Evolutionary conservation across 2,888 invertebrate genomes (phyloP).

Genomic region (Phorcus lineatus): DNA sequence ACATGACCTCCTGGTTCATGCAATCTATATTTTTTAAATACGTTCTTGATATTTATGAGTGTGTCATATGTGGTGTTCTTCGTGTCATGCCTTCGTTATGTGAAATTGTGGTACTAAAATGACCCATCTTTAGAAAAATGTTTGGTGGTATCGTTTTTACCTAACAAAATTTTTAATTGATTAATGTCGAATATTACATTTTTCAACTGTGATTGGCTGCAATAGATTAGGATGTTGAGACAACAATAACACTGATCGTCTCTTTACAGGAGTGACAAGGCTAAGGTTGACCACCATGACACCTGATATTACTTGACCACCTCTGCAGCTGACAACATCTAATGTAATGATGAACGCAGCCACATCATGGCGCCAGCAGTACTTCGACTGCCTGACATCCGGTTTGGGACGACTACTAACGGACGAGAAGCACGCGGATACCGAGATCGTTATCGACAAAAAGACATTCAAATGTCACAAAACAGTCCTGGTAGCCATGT

Average conservation of each 20-base stretch:
- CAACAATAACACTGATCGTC: neutral
- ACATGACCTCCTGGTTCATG: too few species aligned
- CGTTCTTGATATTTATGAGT: too few species aligned
- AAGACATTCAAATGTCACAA: constrained; percentile 61
- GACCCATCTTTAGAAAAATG: too few species aligned
- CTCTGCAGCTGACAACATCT: neutral
- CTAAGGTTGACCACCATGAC: neutral
- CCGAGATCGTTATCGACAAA: constrained; percentile 54
- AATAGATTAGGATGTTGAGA: too few species aligned
- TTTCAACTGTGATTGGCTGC: too few species aligned
- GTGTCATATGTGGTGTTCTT: too few species aligned
- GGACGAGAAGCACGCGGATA: constrained; percentile 54
- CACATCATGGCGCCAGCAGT: constrained; percentile 44
- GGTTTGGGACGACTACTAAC: constrained; percentile 48
- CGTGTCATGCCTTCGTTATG: too few species aligned
- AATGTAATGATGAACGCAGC: constrained; percentile 36
- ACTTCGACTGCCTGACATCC: constrained; percentile 44
- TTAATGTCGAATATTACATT: too few species aligned
- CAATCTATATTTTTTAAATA: too few species aligned
- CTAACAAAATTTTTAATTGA: too few species aligned
- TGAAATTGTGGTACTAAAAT: too few species aligned
- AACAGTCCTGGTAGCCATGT: constrained; percentile 64
- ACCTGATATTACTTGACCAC: neutral
- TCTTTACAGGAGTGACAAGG: neutral
- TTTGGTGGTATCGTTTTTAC: too few species aligned